Base-by-base conservation (phyloP, 2,888 invertebrate genomes). In the Diadegma fenestrale region DNA sequence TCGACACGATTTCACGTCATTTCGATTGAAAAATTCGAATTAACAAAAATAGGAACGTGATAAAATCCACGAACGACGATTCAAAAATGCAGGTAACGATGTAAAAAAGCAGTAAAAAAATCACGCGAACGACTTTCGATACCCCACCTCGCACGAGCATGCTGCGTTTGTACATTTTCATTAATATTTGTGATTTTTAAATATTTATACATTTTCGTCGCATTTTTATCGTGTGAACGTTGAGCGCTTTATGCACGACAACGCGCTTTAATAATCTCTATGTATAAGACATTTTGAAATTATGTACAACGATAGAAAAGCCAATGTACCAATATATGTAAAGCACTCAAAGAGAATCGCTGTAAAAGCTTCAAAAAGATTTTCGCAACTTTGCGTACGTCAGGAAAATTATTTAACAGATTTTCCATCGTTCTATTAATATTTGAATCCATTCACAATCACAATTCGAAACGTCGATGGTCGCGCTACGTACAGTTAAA, bases 121-220 rank as follows among this genome's bases (percentile, higher is more conserved):
- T 72, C 61, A 41, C 54, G 75, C 61, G 43, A 68, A 66, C 12
- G 61, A 73, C 45, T 80, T 76, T 66, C 66, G 43, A 66, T 26
- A 58, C 26, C 51, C 61, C 51, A 33, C 51, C 80, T 64, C 58
- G 87, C 88, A 88, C 85, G 88, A 22, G 88, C 88, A 88, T 88
- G 87, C 41, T 83, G 66, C 63, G 79, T 86, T 80, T 79, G 51
- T 51, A 41, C 37, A 41, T 54, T 68, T 82, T 75, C n/a, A 26
- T 45, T 71, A 30, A 43, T 37, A 14, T 51, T 75, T 79, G 54
- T 72, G 77, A 68, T 37, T 22, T 63, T 12, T 45, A 48, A 26
- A 69, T 69, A n/a, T n/a, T 69, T 33, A 51, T 33, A 51, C 8
- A 10, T 71, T 30, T 51, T 51, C n/a, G 45, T 71, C 19, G 19